These are phyloP conservation scores for Neodiprion fabricii DNA, from an alignment of 1,140 invertebrate species.

Conservation along the genomic window DNA sequence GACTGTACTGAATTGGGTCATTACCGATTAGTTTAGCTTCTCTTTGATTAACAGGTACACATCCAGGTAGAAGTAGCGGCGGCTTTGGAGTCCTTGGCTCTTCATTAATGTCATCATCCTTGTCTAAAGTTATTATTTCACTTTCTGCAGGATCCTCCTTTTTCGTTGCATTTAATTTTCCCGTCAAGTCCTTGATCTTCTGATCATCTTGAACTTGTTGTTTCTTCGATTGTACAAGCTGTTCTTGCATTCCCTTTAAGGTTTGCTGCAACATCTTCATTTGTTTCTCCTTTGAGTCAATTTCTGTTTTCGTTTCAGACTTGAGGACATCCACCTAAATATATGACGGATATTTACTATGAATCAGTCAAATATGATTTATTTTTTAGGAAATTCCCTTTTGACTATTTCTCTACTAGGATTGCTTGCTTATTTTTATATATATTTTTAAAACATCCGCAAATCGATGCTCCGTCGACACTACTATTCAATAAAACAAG, in stretches of 20 bases:
- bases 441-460: no score
- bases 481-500: no score
- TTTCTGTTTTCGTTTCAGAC: slow-evolving; percentile 72
- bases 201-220: slow-evolving; percentile 70
- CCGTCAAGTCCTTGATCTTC: slow-evolving; percentile 66
- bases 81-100: slow-evolving; percentile 54
- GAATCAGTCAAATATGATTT: not conserved
- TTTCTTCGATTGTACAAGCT: slow-evolving; percentile 70
- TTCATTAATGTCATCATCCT: slow-evolving; percentile 62
- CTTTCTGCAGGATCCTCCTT: slow-evolving; percentile 50
- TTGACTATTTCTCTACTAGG: no score
- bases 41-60: slow-evolving; percentile 56
- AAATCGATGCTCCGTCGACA: no score
- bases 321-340: slow-evolving; percentile 68
- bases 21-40: slow-evolving; percentile 73
- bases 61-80: slow-evolving; percentile 38
- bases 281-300: slow-evolving; percentile 75
- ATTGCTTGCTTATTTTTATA: no score
- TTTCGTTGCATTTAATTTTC: slow-evolving; percentile 60
- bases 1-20: not conserved
- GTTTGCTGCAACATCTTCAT: slow-evolving; percentile 78
- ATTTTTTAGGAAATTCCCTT: not conserved
- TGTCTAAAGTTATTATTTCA: slow-evolving; percentile 58
- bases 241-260: slow-evolving; percentile 81
- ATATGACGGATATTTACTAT: slow-evolving; percentile 2